Base-by-base conservation (phyloP, 2,113 vertebrate species). In the Centropus unirufus region DNA sequence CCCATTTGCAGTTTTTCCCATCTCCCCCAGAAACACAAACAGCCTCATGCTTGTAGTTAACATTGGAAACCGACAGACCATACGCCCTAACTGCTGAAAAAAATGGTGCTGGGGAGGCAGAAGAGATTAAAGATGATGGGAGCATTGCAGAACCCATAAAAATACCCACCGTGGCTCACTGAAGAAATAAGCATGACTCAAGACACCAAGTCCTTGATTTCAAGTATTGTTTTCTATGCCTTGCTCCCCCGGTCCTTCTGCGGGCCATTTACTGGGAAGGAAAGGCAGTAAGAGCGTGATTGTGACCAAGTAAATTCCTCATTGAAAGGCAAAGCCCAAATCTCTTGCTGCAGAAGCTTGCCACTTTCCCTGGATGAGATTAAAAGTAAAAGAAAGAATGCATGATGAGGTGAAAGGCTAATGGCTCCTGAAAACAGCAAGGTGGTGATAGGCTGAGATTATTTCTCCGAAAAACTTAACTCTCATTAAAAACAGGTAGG, bases 401-500 rank as follows among this genome's bases (percentile, higher is more conserved):
- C 76, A 81, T 6, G 61, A 91, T 73, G 70, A 91, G 91, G 85
- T 96, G 92, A 94, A 95, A 96, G 79, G 78, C 82, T 96, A 94
- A 95, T 94, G 91, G 93, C 74, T 92, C 87, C 86, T 83, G 69
- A 91, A 95, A 94, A 90, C 42, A 49, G 51, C 47, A 64, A 0
- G 3, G 72, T 91, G 80, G 72, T 92, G 83, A 92, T 87, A 82
- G 83, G 64, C 85, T 83, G 75, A 67, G 85, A 89, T 86, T 90
- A 75, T 87, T 97, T 88, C 88, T 94, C 68, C 15, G 4, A 93
- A 96, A 83, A 87, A 93, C n/a, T 10, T 93, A 96, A 84, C 86
- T 94, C 93, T 96, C 94, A 89, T 79, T 94, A 96, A 94, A 88
- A 78, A 84, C 80, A 93, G 74, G 86, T 81, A 96, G 79, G 79